Percentiles rank a stretch among this genome's conserved stretches.
phyloP scores from a whole-genome alignment of 2,113 vertebrate species.

The Gasterosteus nipponicus region DNA sequence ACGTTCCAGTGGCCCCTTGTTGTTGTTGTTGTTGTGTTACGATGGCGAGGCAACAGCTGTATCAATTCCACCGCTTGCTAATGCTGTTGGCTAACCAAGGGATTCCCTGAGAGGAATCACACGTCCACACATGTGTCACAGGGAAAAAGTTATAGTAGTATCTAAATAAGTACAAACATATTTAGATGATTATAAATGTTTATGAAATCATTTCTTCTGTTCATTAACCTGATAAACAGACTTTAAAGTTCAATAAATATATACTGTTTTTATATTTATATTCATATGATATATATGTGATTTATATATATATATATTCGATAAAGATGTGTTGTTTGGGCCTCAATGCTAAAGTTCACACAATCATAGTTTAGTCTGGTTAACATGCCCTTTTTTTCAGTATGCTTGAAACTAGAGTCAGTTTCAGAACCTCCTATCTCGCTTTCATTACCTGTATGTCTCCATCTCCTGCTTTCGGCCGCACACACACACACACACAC shows the following conservation, averaged over 20 bases:
- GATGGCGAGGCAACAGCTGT: neutral
- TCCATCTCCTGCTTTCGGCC: neutral
- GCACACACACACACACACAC: conserved; percentile 14
- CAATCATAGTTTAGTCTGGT: neutral
- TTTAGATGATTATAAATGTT: too few species aligned
- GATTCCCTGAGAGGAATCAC: neutral
- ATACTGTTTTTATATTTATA: too few species aligned
- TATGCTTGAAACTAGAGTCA: neutral
- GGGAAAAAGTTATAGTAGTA: too few species aligned
- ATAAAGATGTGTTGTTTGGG: neutral
- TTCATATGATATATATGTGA: too few species aligned
- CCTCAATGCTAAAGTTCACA: neutral
- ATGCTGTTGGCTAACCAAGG: neutral
- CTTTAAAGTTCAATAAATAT: neutral
- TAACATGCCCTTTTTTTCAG: neutral
- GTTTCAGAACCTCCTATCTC: conserved; percentile 6
- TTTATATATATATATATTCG: too few species aligned
- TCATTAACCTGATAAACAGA: neutral
- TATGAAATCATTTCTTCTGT: neutral
- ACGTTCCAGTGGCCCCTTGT: too few species aligned
- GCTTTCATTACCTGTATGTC: neutral
- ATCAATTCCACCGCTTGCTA: neutral
- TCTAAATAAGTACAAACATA: too few species aligned
- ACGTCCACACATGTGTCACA: neutral
- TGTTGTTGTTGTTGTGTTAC: neutral